These are phyloP conservation scores for Eupleurogrammus muticus DNA, from an alignment of 2,797 vertebrate species.

Conservation along the genomic window DNA sequence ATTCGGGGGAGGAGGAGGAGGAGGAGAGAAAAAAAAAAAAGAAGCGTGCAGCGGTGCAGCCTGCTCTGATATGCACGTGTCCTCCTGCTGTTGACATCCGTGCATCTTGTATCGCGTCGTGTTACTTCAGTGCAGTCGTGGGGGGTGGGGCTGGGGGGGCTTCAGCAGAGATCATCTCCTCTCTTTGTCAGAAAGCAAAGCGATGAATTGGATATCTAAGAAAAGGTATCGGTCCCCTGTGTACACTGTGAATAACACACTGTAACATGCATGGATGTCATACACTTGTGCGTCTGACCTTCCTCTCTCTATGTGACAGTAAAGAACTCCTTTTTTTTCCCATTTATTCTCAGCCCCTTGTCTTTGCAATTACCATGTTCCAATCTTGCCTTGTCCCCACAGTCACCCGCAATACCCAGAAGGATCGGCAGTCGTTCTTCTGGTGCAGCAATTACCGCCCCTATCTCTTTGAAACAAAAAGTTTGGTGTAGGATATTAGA, in stretches of 20 bases:
- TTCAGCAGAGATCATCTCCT: slow-evolving; percentile 78
- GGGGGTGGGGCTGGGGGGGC: slow-evolving; percentile 51
- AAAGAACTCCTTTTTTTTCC: slow-evolving; percentile 73
- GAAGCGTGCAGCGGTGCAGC: slow-evolving; percentile 50
- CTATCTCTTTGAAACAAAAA: slow-evolving; percentile 87
- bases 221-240: slow-evolving; percentile 84
- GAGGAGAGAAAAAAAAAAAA: slow-evolving; percentile 23
- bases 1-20: slow-evolving; percentile 57
- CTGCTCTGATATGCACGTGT: slow-evolving; percentile 73
- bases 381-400: slow-evolving; percentile 85
- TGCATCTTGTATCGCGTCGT: slow-evolving; percentile 75
- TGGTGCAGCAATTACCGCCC: slow-evolving; percentile 86
- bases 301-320: slow-evolving; percentile 82
- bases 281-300: slow-evolving; percentile 86
- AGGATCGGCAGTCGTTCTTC: slow-evolving; percentile 85
- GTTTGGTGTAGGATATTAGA: slow-evolving; percentile 88
- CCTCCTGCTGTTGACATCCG: slow-evolving; percentile 75
- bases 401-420: slow-evolving; percentile 87
- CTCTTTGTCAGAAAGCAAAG: slow-evolving; percentile 78
- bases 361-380: slow-evolving; percentile 89
- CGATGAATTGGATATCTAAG: slow-evolving; percentile 81
- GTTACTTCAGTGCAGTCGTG: slow-evolving; percentile 69
- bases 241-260: slow-evolving; percentile 82
- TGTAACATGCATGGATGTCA: slow-evolving; percentile 82
- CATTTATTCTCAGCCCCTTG: slow-evolving; percentile 86